phyloP scores from a whole-genome alignment of 2,113 vertebrate species.

The Vidua chalybeata region DNA sequence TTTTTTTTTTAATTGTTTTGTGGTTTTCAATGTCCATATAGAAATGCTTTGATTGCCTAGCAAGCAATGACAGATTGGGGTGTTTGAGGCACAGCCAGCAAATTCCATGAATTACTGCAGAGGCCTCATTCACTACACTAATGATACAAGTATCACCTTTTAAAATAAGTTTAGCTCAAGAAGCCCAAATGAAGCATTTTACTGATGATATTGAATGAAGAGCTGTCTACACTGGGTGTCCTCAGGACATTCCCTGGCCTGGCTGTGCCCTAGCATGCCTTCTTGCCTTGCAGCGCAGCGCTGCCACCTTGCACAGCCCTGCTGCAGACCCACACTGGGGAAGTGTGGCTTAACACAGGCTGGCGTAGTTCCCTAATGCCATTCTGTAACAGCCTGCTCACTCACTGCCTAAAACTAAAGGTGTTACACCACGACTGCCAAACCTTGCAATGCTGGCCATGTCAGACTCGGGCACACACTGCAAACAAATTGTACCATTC shows the following conservation, averaged over 20 bases:
- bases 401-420: not conserved
- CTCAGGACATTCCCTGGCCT: not conserved
- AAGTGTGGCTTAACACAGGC: not conserved
- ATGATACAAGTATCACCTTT: not conserved
- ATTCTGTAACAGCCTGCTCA: not conserved
- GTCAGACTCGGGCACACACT: not conserved
- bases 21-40: not conserved
- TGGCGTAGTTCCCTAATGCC: not conserved
- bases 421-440: not conserved
- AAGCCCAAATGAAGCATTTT: not conserved
- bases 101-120: not conserved
- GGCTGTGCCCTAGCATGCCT: not conserved
- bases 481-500: not conserved
- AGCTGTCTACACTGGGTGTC: not conserved
- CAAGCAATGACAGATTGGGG: not conserved
- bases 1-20: not conserved
- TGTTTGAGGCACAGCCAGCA: not conserved
- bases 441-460: not conserved
- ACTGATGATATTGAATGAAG: not conserved
- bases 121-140: not conserved
- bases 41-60: not conserved
- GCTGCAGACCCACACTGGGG: not conserved
- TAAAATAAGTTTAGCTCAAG: not conserved
- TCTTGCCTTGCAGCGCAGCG: accelerated
- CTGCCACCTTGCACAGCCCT: not conserved